Base-by-base conservation (phyloP, 2,797 vertebrate genomes). In the Scolopax rusticola region DNA sequence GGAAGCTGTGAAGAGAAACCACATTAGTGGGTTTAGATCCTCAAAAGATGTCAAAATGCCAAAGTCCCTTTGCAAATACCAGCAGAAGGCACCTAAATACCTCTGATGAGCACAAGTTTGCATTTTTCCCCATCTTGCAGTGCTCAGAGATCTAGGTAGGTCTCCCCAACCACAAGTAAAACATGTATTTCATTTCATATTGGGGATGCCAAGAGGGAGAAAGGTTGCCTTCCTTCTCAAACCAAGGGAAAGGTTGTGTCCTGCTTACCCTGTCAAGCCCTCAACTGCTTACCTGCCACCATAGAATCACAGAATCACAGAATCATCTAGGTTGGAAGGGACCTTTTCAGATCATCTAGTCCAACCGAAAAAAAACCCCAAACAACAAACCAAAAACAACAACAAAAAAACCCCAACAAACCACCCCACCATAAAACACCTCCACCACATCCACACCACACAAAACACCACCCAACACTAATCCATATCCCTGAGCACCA, bases 221-320 rank as follows among this genome's bases (percentile, higher is more conserved):
- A 41, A 80, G 19, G 8, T 40, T 69, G 47, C 25, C 25, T 57
- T 61, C 11, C 33, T 10, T 80, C 32, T 81, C 56, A 40, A 1
- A 8, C 25, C 0, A 0, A 13, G 15, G 18, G 4, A 15, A 24
- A 1, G 4, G 25, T 70, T 70, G 25, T 47, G 36, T 71, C n/a
- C 27, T 87, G 12, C 57, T 92, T 56, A 18, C 16, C 8, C 25
- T 51, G 40, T 45, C 41, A 21, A 73, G 24, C 41, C 36, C 60
- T 80, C 23, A 38, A 0, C 8, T 5, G 3, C 51, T 65, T 57
- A 33, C 1, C 10, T 70, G 30, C 9, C 27, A 0, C 0, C 2
- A 4, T 8, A 76, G 54, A 57, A 36, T 36, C 36, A 36, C 36
- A 36, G 36, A 36, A 36, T 36, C 36, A 36, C 36, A 36, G 36